Evolutionary conservation across 2,888 invertebrate species (phyloP), one percentile per base, ranked within the genome.

Genomic region (Tetropium fuscum): DNA sequence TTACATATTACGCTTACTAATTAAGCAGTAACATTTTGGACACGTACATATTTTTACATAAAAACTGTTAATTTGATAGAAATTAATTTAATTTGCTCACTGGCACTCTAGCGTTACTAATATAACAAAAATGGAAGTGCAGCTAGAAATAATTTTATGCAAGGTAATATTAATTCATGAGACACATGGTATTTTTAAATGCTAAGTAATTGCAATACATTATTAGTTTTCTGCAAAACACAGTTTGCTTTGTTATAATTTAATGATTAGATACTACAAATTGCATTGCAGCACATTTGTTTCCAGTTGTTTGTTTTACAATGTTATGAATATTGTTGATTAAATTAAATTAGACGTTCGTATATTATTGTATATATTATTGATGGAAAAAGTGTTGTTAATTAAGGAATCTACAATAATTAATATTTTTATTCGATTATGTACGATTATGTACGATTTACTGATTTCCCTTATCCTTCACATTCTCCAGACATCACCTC

Each of bases 1-100:
- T 51, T 34, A 63, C 57, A 34, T 44, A 40, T 59, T 53, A 47
- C 49, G 43, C 48, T 48, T 59, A 25, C 47, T 48, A 58, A 58
- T 51, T 60, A 49, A 19, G 20, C 22, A 40, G 34, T 41, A 22
- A 15, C 48, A 49, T 45, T 57, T 59, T 60, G 51, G 54, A 60
- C 56, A 59, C 36, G 30, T 32, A n/a, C 11, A 34, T 36, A 34
- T 25, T 34, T 36, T 48, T 38, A 38, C 48, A 32, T 38, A 36
- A 36, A 10, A 48, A 48, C 45, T 53, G 47, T 41, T 19, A 51
- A 53, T 45, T 30, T 25, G 30, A 30, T 58, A 32, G 20, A 34
- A 53, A 53, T 47, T 45, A 45, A 36, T 38, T 34, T 36, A 30
- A 36, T 45, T 45, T 22, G 15, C 11, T 16, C 1, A 2, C 8